Conservation (phyloP, 2,113 vertebrate species). For the Lanius collurio region DNA sequence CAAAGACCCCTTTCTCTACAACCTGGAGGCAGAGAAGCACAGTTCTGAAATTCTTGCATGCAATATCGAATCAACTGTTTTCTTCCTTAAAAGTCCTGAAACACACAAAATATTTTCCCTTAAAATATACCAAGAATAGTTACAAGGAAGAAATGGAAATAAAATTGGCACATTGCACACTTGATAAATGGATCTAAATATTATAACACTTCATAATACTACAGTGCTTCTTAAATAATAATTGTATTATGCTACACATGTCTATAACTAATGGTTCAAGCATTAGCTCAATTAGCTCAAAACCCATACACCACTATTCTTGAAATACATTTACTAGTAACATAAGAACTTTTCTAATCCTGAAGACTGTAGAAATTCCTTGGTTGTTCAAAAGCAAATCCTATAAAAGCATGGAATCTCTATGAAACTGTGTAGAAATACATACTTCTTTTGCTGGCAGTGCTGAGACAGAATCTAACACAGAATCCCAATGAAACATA, state of each 20-base stretch:
- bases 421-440: not conserved
- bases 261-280: not conserved
- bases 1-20: slow-evolving; percentile 91
- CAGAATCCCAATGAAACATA: not conserved
- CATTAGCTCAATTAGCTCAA: not conserved
- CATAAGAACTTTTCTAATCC: not conserved
- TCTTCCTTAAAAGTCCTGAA: not conserved
- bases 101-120: not conserved
- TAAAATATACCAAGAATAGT: not conserved
- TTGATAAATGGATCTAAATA: not conserved
- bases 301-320: not conserved
- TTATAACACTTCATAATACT: not conserved
- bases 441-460: not conserved
- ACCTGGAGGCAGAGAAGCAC: slow-evolving; percentile 73
- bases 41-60: not conserved
- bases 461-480: not conserved
- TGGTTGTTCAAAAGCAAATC: not conserved
- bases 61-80: not conserved
- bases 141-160: not conserved
- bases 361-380: not conserved
- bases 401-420: not conserved
- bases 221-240: not conserved
- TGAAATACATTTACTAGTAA: not conserved
- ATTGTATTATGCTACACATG: not conserved
- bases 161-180: not conserved